Conservation (phyloP, 2,797 vertebrate genomes). For the Falco biarmicus region DNA sequence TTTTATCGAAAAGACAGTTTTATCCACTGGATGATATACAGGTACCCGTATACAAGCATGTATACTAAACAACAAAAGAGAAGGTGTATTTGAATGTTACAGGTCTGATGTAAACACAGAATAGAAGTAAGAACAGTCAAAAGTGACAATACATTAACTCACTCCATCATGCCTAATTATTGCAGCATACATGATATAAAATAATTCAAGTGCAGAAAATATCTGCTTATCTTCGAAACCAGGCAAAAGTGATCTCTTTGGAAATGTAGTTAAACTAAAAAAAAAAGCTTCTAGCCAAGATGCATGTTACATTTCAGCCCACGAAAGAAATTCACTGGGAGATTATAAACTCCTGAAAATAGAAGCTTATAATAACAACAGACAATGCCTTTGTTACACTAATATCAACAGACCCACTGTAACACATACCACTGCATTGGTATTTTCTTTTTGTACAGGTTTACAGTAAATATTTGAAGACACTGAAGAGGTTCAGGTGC, state of each 20-base stretch:
- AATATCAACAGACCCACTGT: neutral
- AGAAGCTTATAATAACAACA: neutral
- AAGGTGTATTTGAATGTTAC: conserved; percentile 34
- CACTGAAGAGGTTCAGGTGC: neutral
- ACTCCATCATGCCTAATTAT: conserved; percentile 61
- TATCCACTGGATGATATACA: conserved; percentile 58
- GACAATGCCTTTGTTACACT: neutral
- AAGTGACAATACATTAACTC: conserved; percentile 51
- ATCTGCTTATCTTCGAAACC: conserved; percentile 43
- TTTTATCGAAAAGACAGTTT: conserved; percentile 44
- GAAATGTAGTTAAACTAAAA: conserved; percentile 55
- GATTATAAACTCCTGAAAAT: conserved; percentile 39
- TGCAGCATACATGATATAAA: conserved; percentile 63
- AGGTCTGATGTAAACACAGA: conserved; percentile 58
- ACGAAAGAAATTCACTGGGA: conserved; percentile 10
- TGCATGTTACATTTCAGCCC: neutral
- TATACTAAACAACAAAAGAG: conserved; percentile 32
- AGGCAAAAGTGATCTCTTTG: conserved; percentile 68
- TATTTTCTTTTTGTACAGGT: neutral
- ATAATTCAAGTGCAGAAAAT: conserved; percentile 15
- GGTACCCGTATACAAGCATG: conserved; percentile 41
- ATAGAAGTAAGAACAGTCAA: conserved; percentile 50
- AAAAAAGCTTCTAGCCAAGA: conserved; percentile 3
- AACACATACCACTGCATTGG: neutral
- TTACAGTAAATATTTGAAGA: conserved; percentile 56